Evolutionary conservation across 2,888 invertebrate species (phyloP).

Genomic region (Magallana nippona): DNA sequence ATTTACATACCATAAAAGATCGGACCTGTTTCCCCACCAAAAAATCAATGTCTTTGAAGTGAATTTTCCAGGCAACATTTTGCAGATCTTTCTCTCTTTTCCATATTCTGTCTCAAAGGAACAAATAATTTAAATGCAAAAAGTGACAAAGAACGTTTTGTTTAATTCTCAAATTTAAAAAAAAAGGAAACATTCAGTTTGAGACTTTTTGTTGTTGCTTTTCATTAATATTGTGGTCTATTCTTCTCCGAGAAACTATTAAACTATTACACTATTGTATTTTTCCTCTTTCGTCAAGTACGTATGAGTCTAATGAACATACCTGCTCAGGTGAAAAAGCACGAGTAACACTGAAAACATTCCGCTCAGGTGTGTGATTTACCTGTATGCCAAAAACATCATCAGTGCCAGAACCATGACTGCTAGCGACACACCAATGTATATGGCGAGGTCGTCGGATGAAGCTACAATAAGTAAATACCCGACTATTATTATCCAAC

Average conservation of each 20-base stretch:
- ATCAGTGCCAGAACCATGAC: slow-evolving; percentile 60
- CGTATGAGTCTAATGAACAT: neutral
- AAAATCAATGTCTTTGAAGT: slow-evolving; percentile 66
- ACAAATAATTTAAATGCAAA: neutral
- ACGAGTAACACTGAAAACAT: slow-evolving; percentile 33
- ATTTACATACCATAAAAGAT: slow-evolving; percentile 45
- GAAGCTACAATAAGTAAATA: slow-evolving; percentile 27
- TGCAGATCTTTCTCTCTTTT: slow-evolving; percentile 68
- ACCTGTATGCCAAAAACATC: slow-evolving; percentile 63
- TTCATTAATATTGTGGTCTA: too few relatives aligned
- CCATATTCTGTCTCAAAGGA: slow-evolving; percentile 65
- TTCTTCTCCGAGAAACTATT: too few relatives aligned
- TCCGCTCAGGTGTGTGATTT: slow-evolving; percentile 31
- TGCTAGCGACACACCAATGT: slow-evolving; percentile 46
- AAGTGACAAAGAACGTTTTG: neutral
- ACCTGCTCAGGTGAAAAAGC: slow-evolving; percentile 18
- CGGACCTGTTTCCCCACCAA: slow-evolving; percentile 49
- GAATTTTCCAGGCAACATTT: slow-evolving; percentile 71
- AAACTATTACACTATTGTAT: too few relatives aligned
- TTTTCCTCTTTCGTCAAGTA: neutral
- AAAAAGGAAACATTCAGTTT: too few relatives aligned
- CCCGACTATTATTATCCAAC: neutral
- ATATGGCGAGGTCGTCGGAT: slow-evolving; percentile 37
- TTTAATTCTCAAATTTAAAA: too few relatives aligned
- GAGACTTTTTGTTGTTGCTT: too few relatives aligned